Evolutionary conservation across 2,797 vertebrate species (phyloP).

Genomic region (Hippocampus kuda): DNA sequence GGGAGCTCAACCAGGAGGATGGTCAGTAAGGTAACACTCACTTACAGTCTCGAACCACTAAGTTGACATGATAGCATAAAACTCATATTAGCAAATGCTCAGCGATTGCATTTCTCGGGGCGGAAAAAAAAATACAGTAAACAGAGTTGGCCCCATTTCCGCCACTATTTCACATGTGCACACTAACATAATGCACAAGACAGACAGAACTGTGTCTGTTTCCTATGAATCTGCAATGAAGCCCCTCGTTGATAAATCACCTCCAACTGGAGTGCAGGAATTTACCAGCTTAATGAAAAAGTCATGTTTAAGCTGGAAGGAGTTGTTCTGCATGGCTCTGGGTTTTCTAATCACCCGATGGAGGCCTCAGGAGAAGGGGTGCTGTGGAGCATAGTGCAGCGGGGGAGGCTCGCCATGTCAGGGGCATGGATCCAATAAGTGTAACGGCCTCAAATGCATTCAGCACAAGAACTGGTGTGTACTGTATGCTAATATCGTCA

Average conservation of each 20-base stretch:
- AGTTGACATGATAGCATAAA: not conserved
- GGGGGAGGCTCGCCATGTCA: slow-evolving; percentile 32
- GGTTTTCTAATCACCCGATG: slow-evolving; percentile 50
- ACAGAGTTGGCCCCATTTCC: not conserved
- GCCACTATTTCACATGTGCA: slow-evolving; percentile 28
- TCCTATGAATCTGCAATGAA: slow-evolving; percentile 74
- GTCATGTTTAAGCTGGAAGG: slow-evolving; percentile 70
- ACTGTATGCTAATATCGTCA: not conserved
- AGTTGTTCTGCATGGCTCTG: slow-evolving; percentile 44
- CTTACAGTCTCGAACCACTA: not conserved
- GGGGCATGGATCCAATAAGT: slow-evolving; percentile 51
- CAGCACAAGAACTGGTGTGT: not conserved
- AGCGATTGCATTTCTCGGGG: not conserved
- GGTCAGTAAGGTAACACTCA: slow-evolving; percentile 23
- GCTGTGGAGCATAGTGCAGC: slow-evolving; percentile 32
- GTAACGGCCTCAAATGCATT: slow-evolving; percentile 30
- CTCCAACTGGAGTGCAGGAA: slow-evolving; percentile 71
- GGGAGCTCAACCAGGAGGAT: slow-evolving; percentile 24
- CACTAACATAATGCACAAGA: slow-evolving; percentile 66
- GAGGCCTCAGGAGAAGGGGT: slow-evolving; percentile 54
- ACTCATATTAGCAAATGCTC: not conserved
- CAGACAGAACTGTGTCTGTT: slow-evolving; percentile 64
- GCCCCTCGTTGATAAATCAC: slow-evolving; percentile 76
- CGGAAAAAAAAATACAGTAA: slow-evolving; percentile 14
- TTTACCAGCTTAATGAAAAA: slow-evolving; percentile 85